Percentiles rank a stretch among this genome's conserved stretches.
phyloP scores from a whole-genome alignment of 2,888 invertebrate genomes.

The Mechanitis mazaeus region DNA sequence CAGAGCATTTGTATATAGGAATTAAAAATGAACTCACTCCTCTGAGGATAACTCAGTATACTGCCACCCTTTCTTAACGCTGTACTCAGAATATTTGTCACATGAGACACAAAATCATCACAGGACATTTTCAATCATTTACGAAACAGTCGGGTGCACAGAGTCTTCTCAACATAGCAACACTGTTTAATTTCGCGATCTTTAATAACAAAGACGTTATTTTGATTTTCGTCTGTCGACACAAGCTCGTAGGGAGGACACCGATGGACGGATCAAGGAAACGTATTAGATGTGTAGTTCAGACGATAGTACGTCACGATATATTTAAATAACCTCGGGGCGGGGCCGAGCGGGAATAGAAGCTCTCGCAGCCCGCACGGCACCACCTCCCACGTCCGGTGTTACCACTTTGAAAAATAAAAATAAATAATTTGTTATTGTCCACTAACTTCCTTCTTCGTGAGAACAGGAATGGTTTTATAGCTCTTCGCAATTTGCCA shows the following conservation, averaged over 20 bases:
- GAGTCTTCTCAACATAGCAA: constrained; percentile 12
- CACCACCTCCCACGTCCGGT: constrained; percentile 41
- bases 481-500: constrained; percentile 34
- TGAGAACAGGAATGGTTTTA: constrained; percentile 21
- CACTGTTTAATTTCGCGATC: constrained; percentile 24
- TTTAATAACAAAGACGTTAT: constrained; percentile 29
- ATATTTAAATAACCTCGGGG: constrained; percentile 59
- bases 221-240: constrained; percentile 52
- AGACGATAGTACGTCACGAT: constrained; percentile 48
- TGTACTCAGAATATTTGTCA: constrained; percentile 30
- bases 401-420: constrained; percentile 31
- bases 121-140: constrained; percentile 29
- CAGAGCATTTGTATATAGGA: no score
- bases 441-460: constrained; percentile 24
- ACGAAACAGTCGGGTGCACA: not conserved
- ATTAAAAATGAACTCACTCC: constrained; percentile 25
- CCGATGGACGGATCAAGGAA: constrained; percentile 56
- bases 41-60: constrained; percentile 31
- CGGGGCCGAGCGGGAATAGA: constrained; percentile 44
- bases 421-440: constrained; percentile 25
- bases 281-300: constrained; percentile 38
- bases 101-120: constrained; percentile 31
- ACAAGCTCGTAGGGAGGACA: constrained; percentile 54
- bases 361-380: constrained; percentile 55
- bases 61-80: constrained; percentile 31